Evolutionary conservation across 1,140 invertebrate species (phyloP), one percentile per base, ranked within the genome.

Genomic region (Drosophila nasuta): DNA sequence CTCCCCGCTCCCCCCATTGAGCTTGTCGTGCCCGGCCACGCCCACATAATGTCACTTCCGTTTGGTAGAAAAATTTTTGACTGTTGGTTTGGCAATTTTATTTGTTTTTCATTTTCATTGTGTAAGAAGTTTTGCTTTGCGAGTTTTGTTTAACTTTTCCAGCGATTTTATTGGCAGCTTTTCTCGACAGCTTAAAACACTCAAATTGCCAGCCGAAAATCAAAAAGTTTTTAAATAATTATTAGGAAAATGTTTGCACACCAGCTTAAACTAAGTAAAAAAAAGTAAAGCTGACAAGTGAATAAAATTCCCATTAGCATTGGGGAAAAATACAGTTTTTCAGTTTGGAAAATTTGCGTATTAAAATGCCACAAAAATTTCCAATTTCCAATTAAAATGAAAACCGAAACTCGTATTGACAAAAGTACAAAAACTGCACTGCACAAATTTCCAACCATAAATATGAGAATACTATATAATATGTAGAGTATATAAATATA

Each of bases 51-150:
- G 59, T 41, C 20, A 67, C 63, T 58, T 59, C 69, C 63, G 38
- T 46, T 49, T 25, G 20, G 20, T 25, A 0, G 11, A 7, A 45
- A 41, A 6, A 43, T 45, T 43, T 46, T 45, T 59, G 57, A 57
- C 25, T 59, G 17, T 69, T 20, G 66, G 35, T 35, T 25, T 28
- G 41, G 8, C 15, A 35, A 68, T 74, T 67, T 59, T 52, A 68
- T 56, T 68, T 69, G 72, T 38, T 66, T 72, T 58, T 25, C 58
- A 52, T 62, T 69, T 69, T 33, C n/a, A 71, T 65, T 71, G 60
- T 45, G 30, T 17, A 38, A 13, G 46, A 67, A 67, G 38, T 57
- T 69, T 54, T 10, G 4, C 11, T 73, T 62, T n/a, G 41, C 45
- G 41, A 46, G 33, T 56, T 68, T 46, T 68, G 41, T 59, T 67